Conservation (phyloP, 2,888 invertebrate genomes). For the Eupithecia dodoneata region DNA sequence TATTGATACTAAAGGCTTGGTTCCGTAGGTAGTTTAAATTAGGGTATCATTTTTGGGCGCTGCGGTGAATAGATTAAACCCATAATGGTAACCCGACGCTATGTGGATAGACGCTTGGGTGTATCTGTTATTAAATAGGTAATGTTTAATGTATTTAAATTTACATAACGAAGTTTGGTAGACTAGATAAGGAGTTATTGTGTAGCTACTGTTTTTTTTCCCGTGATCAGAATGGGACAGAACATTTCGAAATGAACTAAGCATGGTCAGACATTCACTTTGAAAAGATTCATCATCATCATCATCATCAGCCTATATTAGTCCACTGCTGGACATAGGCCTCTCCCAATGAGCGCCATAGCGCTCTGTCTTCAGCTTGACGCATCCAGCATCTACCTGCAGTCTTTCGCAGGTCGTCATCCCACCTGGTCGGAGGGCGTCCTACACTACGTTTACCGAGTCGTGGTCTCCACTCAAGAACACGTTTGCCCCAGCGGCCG, state of each 20-base stretch:
- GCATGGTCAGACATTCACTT: not conserved
- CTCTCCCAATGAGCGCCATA: too few relatives aligned
- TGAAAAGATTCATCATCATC: not conserved
- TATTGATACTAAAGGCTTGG: slow-evolving; percentile 21
- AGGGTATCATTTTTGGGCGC: slow-evolving; percentile 31
- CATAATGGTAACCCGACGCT: slow-evolving; percentile 18
- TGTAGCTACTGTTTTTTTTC: not conserved
- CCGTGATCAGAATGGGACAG: not conserved
- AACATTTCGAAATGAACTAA: not conserved
- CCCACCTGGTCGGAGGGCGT: too few relatives aligned
- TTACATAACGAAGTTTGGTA: not conserved
- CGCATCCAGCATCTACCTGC: too few relatives aligned
- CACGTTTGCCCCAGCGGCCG: too few relatives aligned
- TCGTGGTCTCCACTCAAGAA: too few relatives aligned
- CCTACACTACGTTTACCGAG: too few relatives aligned
- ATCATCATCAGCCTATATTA: too few relatives aligned
- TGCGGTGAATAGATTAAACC: slow-evolving; percentile 31
- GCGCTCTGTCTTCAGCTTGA: too few relatives aligned
- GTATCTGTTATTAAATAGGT: slow-evolving; percentile 3
- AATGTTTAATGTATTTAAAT: slow-evolving; percentile 4
- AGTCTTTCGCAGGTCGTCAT: too few relatives aligned
- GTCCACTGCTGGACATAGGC: too few relatives aligned
- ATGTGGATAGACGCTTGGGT: slow-evolving; percentile 7
- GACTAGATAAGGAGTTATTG: not conserved
- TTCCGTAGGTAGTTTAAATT: slow-evolving; percentile 29